Evolutionary conservation across 1,140 invertebrate genomes (phyloP).

Genomic region (Saccostrea echinata): DNA sequence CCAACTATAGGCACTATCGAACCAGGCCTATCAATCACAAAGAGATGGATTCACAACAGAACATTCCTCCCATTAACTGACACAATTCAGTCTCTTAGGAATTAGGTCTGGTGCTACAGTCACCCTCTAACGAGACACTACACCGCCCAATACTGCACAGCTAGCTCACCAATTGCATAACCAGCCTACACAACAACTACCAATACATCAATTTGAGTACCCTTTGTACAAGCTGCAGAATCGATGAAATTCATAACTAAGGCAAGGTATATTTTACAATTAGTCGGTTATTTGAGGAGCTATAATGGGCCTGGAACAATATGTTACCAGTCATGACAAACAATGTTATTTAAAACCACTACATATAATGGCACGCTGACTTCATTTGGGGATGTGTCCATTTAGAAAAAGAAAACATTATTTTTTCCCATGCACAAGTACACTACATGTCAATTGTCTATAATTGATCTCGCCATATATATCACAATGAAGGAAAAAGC

Average conservation of each 20-base stretch:
- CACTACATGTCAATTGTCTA: constrained; percentile 5
- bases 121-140: background rate
- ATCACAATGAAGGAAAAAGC: constrained; percentile 11
- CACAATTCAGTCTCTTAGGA: background rate
- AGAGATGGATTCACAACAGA: background rate
- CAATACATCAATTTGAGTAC: background rate
- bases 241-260: background rate
- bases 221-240: background rate
- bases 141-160: background rate
- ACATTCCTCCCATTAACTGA: background rate
- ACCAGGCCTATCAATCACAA: background rate
- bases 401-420: background rate
- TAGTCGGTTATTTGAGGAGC: constrained; percentile 8
- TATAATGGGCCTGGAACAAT: background rate
- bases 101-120: background rate
- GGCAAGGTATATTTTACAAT: background rate
- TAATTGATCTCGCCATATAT: background rate
- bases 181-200: background rate
- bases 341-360: constrained; percentile 11
- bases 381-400: background rate
- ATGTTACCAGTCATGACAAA: constrained; percentile 37
- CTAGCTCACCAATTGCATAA: background rate
- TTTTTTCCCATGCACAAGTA: background rate
- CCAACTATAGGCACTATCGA: background rate
- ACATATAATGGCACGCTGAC: background rate